A percentile compares a stretch with the other conserved stretches of the same genome.
These are phyloP conservation scores for Hypomecis punctinalis DNA, from an alignment of 2,888 invertebrate genomes.

Conservation along the genomic window DNA sequence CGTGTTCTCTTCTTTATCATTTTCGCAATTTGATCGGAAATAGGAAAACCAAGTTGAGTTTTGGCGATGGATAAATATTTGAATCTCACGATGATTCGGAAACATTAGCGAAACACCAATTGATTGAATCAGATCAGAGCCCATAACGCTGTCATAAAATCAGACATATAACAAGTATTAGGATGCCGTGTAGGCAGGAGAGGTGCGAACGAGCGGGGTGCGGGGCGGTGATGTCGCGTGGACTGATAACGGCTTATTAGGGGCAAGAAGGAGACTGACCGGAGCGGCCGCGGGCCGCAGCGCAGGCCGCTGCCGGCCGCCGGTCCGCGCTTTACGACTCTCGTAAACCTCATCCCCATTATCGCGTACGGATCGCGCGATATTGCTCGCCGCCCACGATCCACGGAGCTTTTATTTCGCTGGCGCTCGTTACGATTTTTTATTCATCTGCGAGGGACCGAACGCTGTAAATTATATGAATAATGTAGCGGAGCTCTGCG, in stretches of 20 bases:
- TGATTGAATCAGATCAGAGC: conserved; percentile 23
- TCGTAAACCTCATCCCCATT: conserved; percentile 36
- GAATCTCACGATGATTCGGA: conserved; percentile 14
- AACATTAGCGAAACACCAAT: conserved; percentile 12
- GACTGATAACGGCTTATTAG: conserved; percentile 15
- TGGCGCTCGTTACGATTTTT: conserved; percentile 43
- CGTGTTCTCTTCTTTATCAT: background rate
- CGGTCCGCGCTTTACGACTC: conserved; percentile 21
- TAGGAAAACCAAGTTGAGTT: background rate
- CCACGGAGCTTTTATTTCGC: conserved; percentile 32
- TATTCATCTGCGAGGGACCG: conserved; percentile 42
- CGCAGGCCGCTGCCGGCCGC: background rate
- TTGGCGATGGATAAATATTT: conserved; percentile 8
- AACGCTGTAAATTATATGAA: conserved; percentile 46
- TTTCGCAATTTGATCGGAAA: background rate
- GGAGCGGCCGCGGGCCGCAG: background rate
- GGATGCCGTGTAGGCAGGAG: conserved; percentile 2
- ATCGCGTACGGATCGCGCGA: conserved; percentile 31
- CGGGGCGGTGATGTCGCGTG: conserved; percentile 8
- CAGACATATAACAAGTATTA: conserved; percentile 15
- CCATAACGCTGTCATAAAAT: conserved; percentile 23
- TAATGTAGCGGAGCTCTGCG: conserved; percentile 34
- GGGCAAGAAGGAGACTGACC: conserved; percentile 3
- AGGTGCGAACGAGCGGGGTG: background rate
- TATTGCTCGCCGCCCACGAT: conserved; percentile 19